Conservation (phyloP, 1,140 invertebrate genomes). For the Steinernema khuongi region DNA sequence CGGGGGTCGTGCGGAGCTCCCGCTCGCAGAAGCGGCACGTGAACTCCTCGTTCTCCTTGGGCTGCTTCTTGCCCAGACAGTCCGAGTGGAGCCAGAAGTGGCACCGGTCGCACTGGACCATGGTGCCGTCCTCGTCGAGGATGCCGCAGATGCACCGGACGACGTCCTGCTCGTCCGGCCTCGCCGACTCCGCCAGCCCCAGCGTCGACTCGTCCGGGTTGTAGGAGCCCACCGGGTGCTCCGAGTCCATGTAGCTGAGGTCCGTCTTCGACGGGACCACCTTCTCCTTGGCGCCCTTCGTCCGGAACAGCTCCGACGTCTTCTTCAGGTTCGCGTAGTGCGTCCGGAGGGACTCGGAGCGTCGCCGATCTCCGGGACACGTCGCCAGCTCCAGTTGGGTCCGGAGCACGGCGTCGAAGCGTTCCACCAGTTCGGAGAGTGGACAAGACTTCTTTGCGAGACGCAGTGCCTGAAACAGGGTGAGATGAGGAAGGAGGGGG, state of each 20-base stretch:
- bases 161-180: slow-evolving; percentile 73
- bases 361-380: slow-evolving; percentile 73
- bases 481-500: neutral
- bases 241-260: slow-evolving; percentile 26
- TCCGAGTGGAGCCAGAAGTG: slow-evolving; percentile 55
- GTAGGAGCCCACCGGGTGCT: slow-evolving; percentile 43
- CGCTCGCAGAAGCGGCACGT: slow-evolving; percentile 47
- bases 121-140: slow-evolving; percentile 79
- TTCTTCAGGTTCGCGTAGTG: slow-evolving; percentile 16
- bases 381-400: slow-evolving; percentile 75
- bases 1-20: no score
- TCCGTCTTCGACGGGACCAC: slow-evolving; percentile 20
- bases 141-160: slow-evolving; percentile 92
- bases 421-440: neutral
- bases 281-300: neutral
- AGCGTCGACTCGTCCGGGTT: slow-evolving; percentile 30
- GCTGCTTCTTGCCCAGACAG: slow-evolving; percentile 37
- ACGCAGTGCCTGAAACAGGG: neutral
- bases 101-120: slow-evolving; percentile 56
- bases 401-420: slow-evolving; percentile 62
- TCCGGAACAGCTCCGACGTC: neutral
- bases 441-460: neutral
- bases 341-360: slow-evolving; percentile 65
- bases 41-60: slow-evolving; percentile 40
- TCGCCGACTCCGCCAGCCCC: neutral